Evolutionary conservation across 2,888 invertebrate genomes (phyloP), one percentile per base, ranked within the genome.

Genomic region (Himalopsyche tibetana): DNA sequence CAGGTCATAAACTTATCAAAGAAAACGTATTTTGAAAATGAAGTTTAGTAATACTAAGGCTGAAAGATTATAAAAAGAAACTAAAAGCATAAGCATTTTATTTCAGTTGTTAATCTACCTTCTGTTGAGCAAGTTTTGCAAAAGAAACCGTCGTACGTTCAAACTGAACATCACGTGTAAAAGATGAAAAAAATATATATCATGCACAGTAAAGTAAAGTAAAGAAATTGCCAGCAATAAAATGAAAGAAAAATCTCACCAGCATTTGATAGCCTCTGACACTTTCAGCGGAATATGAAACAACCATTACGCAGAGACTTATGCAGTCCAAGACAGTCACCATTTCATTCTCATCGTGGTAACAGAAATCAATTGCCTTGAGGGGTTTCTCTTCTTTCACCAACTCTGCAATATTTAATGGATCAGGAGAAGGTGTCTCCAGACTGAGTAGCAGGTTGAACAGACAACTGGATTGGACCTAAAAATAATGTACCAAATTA

Each of bases 231-330:
- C 4, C 15, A 15, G 15, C 82, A 82, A 79, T 84, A 80, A 15
- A 55, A 28, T 42, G 5, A 55, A 55, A 84, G 40, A 38, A 42
- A 1, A 82, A 86, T 92, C 94, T 92, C 91, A 97, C 98, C 93
- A 98, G 92, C 97, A 98, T 98, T 91, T 98, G 98, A 91, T 97
- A 97, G 0, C 97, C 97, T 88, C 97, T 92, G 88, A 97, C 96
- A 85, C 99, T 98, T 91, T 99, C 99, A 8, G 99, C 98, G 0
- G 99, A 97, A 91, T 99, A 99, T 0, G 99, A 99, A 6, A 99
- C 98, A 0, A 99, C 99, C 95, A 99, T 99, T 0, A 99, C 99
- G 91, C 99, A 99, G 85, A 99, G 95, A n/a, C 99, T 98, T 90
- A 99, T 98, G 89, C 99, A 99, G 91, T 99, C 99, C 88, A 99